Evolutionary conservation across 1,140 invertebrate species (phyloP).

Genomic region (Tribolium castaneum): DNA sequence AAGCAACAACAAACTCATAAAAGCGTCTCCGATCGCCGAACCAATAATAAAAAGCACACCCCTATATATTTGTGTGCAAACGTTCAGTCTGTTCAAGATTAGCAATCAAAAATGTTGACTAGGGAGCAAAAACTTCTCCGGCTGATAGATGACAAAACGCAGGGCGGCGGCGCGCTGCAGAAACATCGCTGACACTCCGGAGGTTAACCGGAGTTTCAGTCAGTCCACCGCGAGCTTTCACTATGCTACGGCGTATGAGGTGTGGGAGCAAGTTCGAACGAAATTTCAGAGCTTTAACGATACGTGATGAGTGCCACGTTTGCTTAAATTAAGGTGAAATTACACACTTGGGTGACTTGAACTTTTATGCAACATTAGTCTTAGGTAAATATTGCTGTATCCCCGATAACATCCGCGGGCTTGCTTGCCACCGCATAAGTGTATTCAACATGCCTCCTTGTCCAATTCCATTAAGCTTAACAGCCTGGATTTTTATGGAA

Average conservation of each 20-base stretch:
- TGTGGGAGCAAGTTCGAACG: background rate
- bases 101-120: slow-evolving; percentile 56
- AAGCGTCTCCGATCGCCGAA: slow-evolving; percentile 1
- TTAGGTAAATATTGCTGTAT: slow-evolving; percentile 4
- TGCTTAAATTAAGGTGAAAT: slow-evolving; percentile 11
- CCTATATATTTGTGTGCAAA: slow-evolving; percentile 32
- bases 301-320: slow-evolving; percentile 29
- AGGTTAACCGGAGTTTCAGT: slow-evolving; percentile 41
- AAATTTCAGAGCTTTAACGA: slow-evolving; percentile 10
- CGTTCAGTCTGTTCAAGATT: slow-evolving; percentile 51
- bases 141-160: slow-evolving; percentile 48
- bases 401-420: background rate
- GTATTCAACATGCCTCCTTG: slow-evolving; percentile 10
- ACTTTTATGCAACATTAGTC: slow-evolving; percentile 10
- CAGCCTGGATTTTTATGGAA: slow-evolving; percentile 17
- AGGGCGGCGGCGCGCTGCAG: slow-evolving; percentile 45
- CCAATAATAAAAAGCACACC: background rate
- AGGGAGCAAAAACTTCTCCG: slow-evolving; percentile 47
- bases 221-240: slow-evolving; percentile 23
- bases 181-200: slow-evolving; percentile 36
- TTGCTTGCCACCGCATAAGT: background rate
- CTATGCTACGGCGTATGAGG: background rate
- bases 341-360: slow-evolving; percentile 9
- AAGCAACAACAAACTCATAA: slow-evolving; percentile 16
- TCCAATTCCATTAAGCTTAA: slow-evolving; percentile 18